phyloP scores from a whole-genome alignment of 2,113 vertebrate genomes.

The Elachura formosa region DNA sequence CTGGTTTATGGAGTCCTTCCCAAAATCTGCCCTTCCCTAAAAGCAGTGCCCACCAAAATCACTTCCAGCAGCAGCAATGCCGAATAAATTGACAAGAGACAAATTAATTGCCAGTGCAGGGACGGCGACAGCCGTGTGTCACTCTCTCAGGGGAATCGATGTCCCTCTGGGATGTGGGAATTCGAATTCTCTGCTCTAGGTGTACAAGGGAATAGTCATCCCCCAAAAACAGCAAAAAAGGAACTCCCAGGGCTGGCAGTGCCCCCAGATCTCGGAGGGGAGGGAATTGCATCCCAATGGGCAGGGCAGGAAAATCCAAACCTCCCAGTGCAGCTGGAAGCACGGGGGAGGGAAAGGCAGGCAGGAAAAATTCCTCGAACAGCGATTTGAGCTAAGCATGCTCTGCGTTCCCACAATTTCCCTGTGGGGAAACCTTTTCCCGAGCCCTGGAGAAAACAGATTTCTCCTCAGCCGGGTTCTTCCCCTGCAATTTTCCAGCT shows the following conservation, averaged over 20 bases:
- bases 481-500: not conserved
- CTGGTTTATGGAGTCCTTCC: not conserved
- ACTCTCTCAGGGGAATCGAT: no score
- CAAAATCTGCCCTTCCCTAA: not conserved
- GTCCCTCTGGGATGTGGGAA: no score
- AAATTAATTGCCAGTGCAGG: no score
- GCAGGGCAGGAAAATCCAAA: not conserved
- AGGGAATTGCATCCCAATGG: not conserved
- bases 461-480: not conserved
- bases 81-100: not conserved
- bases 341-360: not conserved
- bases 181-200: no score
- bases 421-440: not conserved
- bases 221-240: not conserved
- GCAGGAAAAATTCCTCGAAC: not conserved
- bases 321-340: not conserved
- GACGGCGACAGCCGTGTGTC: no score
- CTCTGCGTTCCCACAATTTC: not conserved
- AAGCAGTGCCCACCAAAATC: not conserved
- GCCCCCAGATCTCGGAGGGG: not conserved
- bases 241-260: accelerated
- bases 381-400: not conserved
- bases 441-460: not conserved
- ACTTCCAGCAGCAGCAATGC: accelerated
- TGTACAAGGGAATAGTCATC: no score